Conservation (phyloP, 2,113 vertebrate genomes). For the Pterocles burchelli region DNA sequence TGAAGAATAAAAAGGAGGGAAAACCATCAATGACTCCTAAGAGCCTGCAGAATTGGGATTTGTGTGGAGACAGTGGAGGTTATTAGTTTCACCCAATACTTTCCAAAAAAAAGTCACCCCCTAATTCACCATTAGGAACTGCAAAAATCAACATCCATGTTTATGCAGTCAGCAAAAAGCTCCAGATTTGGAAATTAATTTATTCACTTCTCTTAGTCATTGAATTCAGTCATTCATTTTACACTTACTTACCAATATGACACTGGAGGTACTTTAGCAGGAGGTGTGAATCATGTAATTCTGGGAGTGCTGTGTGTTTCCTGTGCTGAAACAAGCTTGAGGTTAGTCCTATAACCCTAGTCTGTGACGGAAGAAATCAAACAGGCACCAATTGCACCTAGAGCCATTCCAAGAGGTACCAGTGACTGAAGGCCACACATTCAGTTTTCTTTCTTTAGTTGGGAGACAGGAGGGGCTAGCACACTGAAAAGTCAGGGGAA, state of each 20-base stretch:
- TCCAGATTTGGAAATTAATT: not conserved
- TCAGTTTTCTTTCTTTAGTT: not conserved
- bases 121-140: not conserved
- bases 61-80: not conserved
- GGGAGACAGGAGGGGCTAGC: not conserved
- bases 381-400: fast-evolving
- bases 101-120: not conserved
- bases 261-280: not conserved
- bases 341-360: not conserved
- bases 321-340: not conserved
- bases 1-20: not conserved
- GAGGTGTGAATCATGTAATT: not conserved
- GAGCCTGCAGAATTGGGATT: not conserved
- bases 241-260: not conserved
- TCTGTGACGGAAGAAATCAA: not conserved
- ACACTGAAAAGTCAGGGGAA: not conserved
- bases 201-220: not conserved
- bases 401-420: not conserved
- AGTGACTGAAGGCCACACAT: fast-evolving
- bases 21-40: not conserved
- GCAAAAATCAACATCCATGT: not conserved
- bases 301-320: not conserved
- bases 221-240: not conserved
- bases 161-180: not conserved
- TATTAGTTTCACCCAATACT: not conserved